phyloP scores from a whole-genome alignment of 1,140 invertebrate species.

The Berghia stephanieae region DNA sequence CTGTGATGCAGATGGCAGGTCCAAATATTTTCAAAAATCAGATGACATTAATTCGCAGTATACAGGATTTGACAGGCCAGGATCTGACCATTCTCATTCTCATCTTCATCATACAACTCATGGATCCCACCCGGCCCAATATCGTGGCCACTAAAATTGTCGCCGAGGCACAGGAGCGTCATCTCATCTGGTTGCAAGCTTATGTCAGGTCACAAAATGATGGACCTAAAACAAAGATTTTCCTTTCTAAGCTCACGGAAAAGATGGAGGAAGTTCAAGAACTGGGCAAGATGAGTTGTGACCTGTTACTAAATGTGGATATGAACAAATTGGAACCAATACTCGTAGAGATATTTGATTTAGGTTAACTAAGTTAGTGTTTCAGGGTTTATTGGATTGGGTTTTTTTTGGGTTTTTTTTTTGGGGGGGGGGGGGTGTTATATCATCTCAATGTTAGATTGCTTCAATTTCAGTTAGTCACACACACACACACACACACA shows the following conservation, averaged over 20 bases:
- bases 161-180: slow-evolving; percentile 88
- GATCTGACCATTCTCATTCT: slow-evolving; percentile 91
- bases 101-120: slow-evolving; percentile 87
- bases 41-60: slow-evolving; percentile 51
- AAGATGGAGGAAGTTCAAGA: slow-evolving; percentile 79
- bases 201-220: slow-evolving; percentile 86
- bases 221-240: slow-evolving; percentile 77
- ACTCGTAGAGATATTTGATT: slow-evolving; percentile 57
- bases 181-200: slow-evolving; percentile 85
- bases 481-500: no score
- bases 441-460: no score
- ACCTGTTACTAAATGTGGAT: slow-evolving; percentile 53
- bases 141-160: slow-evolving; percentile 86
- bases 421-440: no score
- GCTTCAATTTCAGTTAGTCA: no score
- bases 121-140: slow-evolving; percentile 82
- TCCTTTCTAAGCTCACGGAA: slow-evolving; percentile 86
- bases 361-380: no score
- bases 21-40: slow-evolving; percentile 53
- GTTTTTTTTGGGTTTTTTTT: no score
- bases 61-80: slow-evolving; percentile 68
- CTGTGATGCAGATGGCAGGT: slow-evolving; percentile 76
- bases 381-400: no score
- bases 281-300: slow-evolving; percentile 53
- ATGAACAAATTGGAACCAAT: slow-evolving; percentile 55